Percentiles rank a stretch among this genome's conserved stretches.
Conservation (phyloP, 2,113 vertebrate species). For the Oryzias woworae region DNA sequence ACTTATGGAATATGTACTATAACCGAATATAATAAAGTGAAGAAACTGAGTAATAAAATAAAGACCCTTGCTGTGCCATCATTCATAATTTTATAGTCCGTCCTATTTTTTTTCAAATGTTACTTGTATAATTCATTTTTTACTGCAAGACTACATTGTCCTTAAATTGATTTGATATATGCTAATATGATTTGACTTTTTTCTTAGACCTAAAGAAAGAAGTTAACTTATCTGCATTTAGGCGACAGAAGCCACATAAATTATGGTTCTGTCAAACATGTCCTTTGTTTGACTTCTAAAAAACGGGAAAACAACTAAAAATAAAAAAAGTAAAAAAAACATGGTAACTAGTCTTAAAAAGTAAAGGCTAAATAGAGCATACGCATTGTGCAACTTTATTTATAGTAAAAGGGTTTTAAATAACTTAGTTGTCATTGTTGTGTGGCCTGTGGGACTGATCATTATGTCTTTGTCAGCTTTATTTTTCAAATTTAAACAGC, state of each 20-base stretch:
- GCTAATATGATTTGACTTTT: conserved; percentile 6
- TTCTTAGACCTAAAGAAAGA: conserved; percentile 16
- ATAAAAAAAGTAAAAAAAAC: conserved; percentile 35
- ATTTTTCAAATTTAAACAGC: conserved; percentile 65
- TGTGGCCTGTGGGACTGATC: conserved; percentile 65
- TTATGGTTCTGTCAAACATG: conserved; percentile 33
- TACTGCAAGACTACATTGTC: conserved; percentile 32
- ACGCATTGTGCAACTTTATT: conserved; percentile 53
- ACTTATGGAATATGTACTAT: conserved; percentile 30
- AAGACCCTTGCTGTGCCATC: conserved; percentile 41
- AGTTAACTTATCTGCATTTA: conserved; percentile 20
- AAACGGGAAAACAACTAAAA: conserved; percentile 15
- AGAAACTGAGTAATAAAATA: conserved; percentile 35
- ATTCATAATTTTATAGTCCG: conserved; percentile 44
- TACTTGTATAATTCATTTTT: conserved; percentile 32
- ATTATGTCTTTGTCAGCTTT: conserved; percentile 75
- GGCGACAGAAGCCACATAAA: conserved; percentile 27
- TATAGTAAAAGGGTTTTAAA: conserved; percentile 50
- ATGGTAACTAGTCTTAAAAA: conserved; percentile 33
- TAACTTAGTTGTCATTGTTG: conserved; percentile 52
- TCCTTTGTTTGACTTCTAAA: conserved; percentile 32
- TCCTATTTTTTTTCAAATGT: conserved; percentile 29
- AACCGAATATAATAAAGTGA: conserved; percentile 42
- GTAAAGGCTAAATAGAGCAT: conserved; percentile 55
- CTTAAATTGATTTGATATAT: conserved; percentile 20